Percentiles rank a stretch among this genome's conserved stretches.
Evolutionary conservation across 2,797 vertebrate species (phyloP).

Genomic region (Sebastes wilsoni): DNA sequence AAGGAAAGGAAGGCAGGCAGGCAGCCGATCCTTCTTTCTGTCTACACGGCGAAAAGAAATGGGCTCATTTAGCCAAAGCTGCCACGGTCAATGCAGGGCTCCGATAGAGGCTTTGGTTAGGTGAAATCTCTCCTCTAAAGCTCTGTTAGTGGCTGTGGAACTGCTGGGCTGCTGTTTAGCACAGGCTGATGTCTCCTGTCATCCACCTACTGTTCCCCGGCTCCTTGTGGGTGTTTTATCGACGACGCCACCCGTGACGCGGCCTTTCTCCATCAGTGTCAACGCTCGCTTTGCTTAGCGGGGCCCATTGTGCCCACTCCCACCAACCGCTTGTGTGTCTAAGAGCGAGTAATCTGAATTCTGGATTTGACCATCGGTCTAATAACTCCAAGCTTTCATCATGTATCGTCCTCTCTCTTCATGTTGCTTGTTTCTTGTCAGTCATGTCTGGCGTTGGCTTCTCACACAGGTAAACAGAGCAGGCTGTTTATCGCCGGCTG

Average conservation of each 20-base stretch:
- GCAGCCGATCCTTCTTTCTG: constrained; percentile 78
- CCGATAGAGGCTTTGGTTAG: constrained; percentile 77
- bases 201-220: constrained; percentile 55
- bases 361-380: constrained; percentile 51
- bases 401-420: constrained; percentile 8
- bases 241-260: constrained; percentile 51
- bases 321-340: constrained; percentile 43
- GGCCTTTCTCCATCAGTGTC: constrained; percentile 45
- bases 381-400: constrained; percentile 30
- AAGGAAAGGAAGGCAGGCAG: constrained; percentile 50
- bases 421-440: constrained; percentile 33
- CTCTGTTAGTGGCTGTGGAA: constrained; percentile 58
- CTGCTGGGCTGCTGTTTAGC: constrained; percentile 57
- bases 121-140: constrained; percentile 69
- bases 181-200: constrained; percentile 59
- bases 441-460: constrained; percentile 39
- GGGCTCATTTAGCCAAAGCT: constrained; percentile 80
- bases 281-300: constrained; percentile 25
- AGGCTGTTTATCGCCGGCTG: constrained; percentile 61
- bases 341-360: constrained; percentile 43
- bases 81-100: constrained; percentile 72
- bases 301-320: constrained; percentile 48
- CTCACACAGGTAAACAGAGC: constrained; percentile 62
- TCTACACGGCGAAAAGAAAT: constrained; percentile 80
- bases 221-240: constrained; percentile 70